These are phyloP conservation scores for Druceiella hillmani DNA, from an alignment of 2,888 invertebrate genomes.

Conservation along the genomic window DNA sequence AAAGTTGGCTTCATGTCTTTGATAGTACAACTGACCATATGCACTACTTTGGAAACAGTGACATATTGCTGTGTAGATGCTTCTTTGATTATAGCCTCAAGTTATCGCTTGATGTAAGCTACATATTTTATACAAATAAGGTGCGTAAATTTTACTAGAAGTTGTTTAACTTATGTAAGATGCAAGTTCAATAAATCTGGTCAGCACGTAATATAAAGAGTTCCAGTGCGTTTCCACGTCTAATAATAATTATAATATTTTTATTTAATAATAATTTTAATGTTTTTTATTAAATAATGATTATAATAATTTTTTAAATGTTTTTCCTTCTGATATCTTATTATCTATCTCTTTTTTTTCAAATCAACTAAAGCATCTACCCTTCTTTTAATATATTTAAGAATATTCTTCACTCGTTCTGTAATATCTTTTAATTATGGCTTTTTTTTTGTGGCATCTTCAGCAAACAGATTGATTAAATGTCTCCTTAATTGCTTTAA, in stretches of 20 bases:
- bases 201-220: constrained; percentile 5
- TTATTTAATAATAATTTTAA: too few species aligned
- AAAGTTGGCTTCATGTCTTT: constrained; percentile 7
- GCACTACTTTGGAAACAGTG: constrained; percentile 9
- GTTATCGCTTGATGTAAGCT: constrained; percentile 5
- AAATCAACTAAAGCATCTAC: constrained; percentile 3
- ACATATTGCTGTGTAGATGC: constrained; percentile 9
- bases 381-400: constrained; percentile 8
- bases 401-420: constrained; percentile 6
- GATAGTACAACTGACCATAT: constrained; percentile 9
- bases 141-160: constrained; percentile 11
- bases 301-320: too few species aligned
- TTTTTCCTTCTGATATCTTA: constrained; percentile 8
- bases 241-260: too few species aligned
- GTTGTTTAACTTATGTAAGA: constrained; percentile 8
- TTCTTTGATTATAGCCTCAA: constrained; percentile 9
- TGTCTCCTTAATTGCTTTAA: too few species aligned
- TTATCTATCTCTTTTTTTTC: constrained; percentile 10
- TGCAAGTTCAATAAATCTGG: constrained; percentile 8
- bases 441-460: not conserved
- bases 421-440: constrained; percentile 4
- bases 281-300: too few species aligned
- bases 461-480: constrained; percentile 2
- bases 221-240: too few species aligned
- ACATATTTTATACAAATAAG: constrained; percentile 4